Base-by-base conservation (phyloP, 1,140 invertebrate species). In the Drosophila seguyi region DNA sequence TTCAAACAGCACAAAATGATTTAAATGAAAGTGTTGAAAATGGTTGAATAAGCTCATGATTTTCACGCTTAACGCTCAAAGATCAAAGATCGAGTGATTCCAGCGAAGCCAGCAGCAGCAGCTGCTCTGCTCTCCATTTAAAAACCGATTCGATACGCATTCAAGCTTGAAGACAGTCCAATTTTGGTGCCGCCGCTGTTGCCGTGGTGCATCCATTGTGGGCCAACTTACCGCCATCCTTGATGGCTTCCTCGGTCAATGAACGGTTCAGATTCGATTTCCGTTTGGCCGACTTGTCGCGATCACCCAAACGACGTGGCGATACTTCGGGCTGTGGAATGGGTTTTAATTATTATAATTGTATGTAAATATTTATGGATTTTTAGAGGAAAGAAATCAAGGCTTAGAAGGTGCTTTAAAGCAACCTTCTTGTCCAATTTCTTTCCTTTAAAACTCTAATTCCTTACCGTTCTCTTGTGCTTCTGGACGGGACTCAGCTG, bases 261-360 rank as follows among this genome's bases (percentile, higher is more conserved):
- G 94, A 93, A 52, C 94, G 93, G 91, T 95, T 96, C 59, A 95
- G 87, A 91, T 95, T 94, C 39, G 95, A 95, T 92, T 95, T 95
- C 56, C 95, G 93, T 91, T 95, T 95, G 63, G 93, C 93, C 69
- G 94, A 95, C 79, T 95, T 95, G 91, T 96, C 95, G 75, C 94
- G 94, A 87, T 95, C 94, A 50, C 75, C 57, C 29, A 81, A 55
- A 65, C 91, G 91, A 59, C 62, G 76, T 27, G 79, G 84, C n/a
- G 85, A 90, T 34, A 66, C 78, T 39, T 82, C 84, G 59, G 81
- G 81, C 85, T 91, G 38, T 39, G 5, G 7, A 7, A 6, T 27
- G 3, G 3, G 13, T 31, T 39, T 36, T 53, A 11, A 39, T 65
- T 27, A 69, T 18, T 44, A 55, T 36, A 44, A 62, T 18, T 38